phyloP scores from a whole-genome alignment of 2,888 invertebrate species.

The Elysia crispata region DNA sequence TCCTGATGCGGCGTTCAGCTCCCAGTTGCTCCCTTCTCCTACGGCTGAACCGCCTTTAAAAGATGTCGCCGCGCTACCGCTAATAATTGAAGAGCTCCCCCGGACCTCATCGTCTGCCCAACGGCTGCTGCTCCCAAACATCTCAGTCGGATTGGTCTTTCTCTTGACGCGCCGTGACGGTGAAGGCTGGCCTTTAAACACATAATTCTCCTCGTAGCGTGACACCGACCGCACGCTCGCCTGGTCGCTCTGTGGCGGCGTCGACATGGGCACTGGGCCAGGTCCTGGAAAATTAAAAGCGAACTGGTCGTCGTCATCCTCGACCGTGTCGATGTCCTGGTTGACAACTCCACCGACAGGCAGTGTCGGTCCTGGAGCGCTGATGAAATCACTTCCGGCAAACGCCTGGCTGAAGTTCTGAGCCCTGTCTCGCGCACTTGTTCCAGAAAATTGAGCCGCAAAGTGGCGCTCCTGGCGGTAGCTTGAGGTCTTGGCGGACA shows the following conservation, averaged over 20 bases:
- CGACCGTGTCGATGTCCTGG: background rate
- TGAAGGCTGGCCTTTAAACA: background rate
- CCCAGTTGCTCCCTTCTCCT: background rate
- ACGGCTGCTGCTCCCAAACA: background rate
- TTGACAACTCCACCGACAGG: too few species aligned
- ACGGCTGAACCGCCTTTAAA: background rate
- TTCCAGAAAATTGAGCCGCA: too few species aligned
- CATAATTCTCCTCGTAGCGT: background rate
- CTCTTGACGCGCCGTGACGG: background rate
- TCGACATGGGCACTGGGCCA: slow-evolving; percentile 21
- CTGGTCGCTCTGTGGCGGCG: background rate
- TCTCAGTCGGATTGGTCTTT: background rate
- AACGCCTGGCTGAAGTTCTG: too few species aligned
- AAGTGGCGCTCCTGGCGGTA: too few species aligned
- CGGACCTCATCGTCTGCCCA: background rate
- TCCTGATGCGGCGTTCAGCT: background rate
- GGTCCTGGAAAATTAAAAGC: slow-evolving; percentile 44
- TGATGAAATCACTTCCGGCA: too few species aligned
- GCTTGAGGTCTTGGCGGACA: too few species aligned
- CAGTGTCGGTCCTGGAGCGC: too few species aligned
- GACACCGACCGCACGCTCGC: background rate
- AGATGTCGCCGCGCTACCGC: background rate
- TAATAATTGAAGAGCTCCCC: background rate
- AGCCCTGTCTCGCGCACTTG: too few species aligned
- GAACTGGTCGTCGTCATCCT: slow-evolving; percentile 39